Percentiles rank a stretch among this genome's conserved stretches.
phyloP scores from a whole-genome alignment of 2,888 invertebrate genomes.

The Lasioglossum villosulum region DNA sequence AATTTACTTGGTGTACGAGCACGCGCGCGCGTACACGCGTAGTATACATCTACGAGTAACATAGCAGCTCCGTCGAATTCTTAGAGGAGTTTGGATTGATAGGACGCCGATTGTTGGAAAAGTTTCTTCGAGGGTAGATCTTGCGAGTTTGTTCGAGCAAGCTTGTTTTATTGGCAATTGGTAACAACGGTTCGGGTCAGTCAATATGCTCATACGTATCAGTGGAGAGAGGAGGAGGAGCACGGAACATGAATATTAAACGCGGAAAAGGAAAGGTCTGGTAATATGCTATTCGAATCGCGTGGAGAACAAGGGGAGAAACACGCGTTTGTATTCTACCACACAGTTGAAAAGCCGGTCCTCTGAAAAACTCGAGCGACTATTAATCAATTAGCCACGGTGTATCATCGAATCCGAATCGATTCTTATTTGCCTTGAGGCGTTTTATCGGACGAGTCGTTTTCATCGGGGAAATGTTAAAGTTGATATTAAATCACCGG shows the following conservation, averaged over 20 bases:
- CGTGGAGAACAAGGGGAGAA: not conserved
- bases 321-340: not conserved
- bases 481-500: not conserved
- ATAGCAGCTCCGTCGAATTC: not conserved
- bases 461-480: not conserved
- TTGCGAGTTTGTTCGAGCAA: not conserved
- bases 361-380: not conserved
- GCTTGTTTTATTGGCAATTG: not conserved
- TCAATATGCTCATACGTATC: not conserved
- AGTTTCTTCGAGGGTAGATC: not conserved
- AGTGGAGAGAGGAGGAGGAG: not conserved
- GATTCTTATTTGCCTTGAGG: not conserved
- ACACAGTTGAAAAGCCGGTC: not conserved
- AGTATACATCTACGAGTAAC: not conserved
- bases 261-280: not conserved
- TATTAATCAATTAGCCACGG: not conserved
- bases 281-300: not conserved
- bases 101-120: not conserved
- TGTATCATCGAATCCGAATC: not conserved
- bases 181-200: not conserved
- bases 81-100: not conserved
- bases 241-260: conserved; percentile 9
- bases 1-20: not conserved
- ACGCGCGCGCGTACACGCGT: not conserved
- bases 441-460: not conserved